These are phyloP conservation scores for Clarias pachynema DNA, from an alignment of 2,797 vertebrate species.

Conservation along the genomic window DNA sequence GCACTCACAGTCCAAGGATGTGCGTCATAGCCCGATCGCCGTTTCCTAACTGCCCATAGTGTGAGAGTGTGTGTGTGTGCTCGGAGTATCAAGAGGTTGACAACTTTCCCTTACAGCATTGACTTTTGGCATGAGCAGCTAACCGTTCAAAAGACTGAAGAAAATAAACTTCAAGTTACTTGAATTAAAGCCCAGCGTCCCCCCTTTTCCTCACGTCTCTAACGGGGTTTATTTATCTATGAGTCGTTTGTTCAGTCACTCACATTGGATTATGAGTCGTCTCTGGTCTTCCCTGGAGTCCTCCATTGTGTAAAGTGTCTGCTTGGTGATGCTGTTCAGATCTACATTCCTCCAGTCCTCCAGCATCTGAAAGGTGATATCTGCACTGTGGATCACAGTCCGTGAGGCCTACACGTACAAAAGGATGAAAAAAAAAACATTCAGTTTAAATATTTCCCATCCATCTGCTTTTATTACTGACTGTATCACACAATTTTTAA, in stretches of 20 bases:
- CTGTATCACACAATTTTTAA: background rate
- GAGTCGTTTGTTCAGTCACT: constrained; percentile 42
- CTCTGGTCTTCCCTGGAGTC: constrained; percentile 95
- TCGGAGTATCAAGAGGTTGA: too few relatives aligned
- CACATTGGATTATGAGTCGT: constrained; percentile 93
- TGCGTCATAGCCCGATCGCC: too few relatives aligned
- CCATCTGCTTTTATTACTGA: background rate
- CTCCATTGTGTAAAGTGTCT: constrained; percentile 98
- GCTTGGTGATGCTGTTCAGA: constrained; percentile 98
- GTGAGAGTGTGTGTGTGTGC: too few relatives aligned
- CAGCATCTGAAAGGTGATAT: constrained; percentile 99
- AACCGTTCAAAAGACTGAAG: background rate
- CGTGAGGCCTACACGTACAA: constrained; percentile 85
- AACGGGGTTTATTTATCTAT: background rate
- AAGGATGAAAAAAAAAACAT: background rate
- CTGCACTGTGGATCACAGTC: constrained; percentile 98
- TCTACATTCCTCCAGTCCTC: constrained; percentile 99
- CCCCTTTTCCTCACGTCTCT: background rate
- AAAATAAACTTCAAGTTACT: background rate
- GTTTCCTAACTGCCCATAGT: too few relatives aligned
- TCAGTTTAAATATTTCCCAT: background rate
- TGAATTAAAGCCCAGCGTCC: too few relatives aligned
- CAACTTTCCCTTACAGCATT: too few relatives aligned
- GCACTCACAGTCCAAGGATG: too few relatives aligned
- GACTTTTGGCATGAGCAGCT: too few relatives aligned